A percentile compares a stretch with the other conserved stretches of the same genome.
These are phyloP conservation scores for Perithous albicinctus DNA, from an alignment of 2,888 invertebrate genomes.

Conservation along the genomic window DNA sequence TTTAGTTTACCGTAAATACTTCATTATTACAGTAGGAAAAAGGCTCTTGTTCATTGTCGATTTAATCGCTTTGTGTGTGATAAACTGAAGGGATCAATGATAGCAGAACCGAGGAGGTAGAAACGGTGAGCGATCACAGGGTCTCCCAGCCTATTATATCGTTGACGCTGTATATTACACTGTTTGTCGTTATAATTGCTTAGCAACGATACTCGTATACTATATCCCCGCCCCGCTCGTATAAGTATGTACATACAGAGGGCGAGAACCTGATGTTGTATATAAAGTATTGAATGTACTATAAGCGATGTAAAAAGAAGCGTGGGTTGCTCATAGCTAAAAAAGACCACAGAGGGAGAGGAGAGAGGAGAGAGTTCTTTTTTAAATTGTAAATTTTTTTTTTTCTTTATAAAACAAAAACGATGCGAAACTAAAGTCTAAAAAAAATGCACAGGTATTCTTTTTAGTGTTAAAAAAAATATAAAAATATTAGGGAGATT, in stretches of 20 bases:
- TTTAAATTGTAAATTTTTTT: conserved; percentile 66
- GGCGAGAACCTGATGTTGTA: conserved; percentile 45
- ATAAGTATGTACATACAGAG: background rate
- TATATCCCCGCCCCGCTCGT: conserved; percentile 16
- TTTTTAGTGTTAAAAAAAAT: too few relatives aligned
- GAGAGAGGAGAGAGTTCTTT: conserved; percentile 39
- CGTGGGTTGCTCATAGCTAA: background rate
- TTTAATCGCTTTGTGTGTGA: conserved; percentile 17
- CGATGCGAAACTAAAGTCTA: too few relatives aligned
- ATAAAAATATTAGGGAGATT: too few relatives aligned
- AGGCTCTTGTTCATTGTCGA: background rate
- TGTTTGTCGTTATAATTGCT: conserved; percentile 80
- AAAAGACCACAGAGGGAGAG: background rate
- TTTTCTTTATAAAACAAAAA: too few relatives aligned
- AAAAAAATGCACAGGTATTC: too few relatives aligned
- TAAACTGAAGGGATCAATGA: conserved; percentile 41
- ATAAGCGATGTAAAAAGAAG: conserved; percentile 35
- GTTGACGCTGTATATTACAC: conserved; percentile 53
- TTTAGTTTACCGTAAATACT: background rate
- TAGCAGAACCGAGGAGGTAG: conserved; percentile 46
- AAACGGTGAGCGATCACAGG: conserved; percentile 51
- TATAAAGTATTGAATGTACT: conserved; percentile 65
- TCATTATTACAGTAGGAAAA: background rate
- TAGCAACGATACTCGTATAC: conserved; percentile 77
- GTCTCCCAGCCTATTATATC: conserved; percentile 38